Evolutionary conservation across 2,113 vertebrate genomes (phyloP), one percentile per base, ranked within the genome.

Genomic region (Paracanthobrama guichenoti): DNA sequence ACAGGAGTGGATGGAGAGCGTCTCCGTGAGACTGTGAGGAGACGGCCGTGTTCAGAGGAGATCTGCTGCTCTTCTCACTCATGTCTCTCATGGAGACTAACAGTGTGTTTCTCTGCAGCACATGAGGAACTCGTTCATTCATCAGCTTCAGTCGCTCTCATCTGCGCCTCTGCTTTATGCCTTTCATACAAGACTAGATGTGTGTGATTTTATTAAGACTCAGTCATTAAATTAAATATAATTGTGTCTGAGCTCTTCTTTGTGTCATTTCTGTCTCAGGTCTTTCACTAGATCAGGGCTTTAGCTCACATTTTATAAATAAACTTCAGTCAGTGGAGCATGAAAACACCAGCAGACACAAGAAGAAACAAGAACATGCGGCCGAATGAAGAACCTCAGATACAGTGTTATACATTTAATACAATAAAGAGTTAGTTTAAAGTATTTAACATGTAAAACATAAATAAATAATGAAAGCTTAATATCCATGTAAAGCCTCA

Each of bases 61-160:
- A 62, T 62, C 60, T 62, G 60, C 60, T 62, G 60, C 60, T 64
- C 60, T 64, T 64, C 60, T 62, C 59, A 62, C 59, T 62, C 59
- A 60, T 60, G 59, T 62, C n/a, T 62, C 59, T 5, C 59, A 62
- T 62, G 59, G 59, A 62, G 59, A 62, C 24, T 24, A 62, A 62
- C 60, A 46, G 44, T 46, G 11, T 12, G 44, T 46, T 46, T 46
- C 44, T 46, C 44, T 46, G 44, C 44, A 64, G 60, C 60, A 64
- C 60, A 64, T 64, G 60, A 64, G 60, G 24, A 24, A 28, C 60
- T 62, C 59, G 11, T 62, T 62, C 59, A 62, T 62, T 62, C 24
- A 62, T 62, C 55, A 59, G 57, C 57, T 60, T 60, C 57, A 60
- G 57, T 60, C 57, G 57, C n/a, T 60, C 35, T 2, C 60, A 64